Percentiles rank a stretch among this genome's conserved stretches.
These are phyloP conservation scores for Mesocricetus auratus DNA, from an alignment of 2,113 vertebrate species.

Conservation along the genomic window DNA sequence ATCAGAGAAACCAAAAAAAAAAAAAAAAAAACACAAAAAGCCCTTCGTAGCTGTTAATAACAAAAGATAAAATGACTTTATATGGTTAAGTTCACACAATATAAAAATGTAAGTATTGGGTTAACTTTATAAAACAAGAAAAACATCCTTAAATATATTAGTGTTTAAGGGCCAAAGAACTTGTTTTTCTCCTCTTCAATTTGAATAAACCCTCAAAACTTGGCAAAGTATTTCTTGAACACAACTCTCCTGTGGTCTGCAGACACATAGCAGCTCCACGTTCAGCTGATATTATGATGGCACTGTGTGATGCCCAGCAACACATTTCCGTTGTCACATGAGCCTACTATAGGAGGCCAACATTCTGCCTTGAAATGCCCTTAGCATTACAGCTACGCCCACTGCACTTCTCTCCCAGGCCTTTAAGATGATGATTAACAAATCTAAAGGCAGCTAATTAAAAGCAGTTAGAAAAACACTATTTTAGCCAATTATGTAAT, in stretches of 20 bases:
- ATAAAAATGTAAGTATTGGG: constrained; percentile 53
- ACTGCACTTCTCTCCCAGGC: constrained; percentile 10
- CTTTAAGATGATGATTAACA: constrained; percentile 56
- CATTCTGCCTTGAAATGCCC: constrained; percentile 50
- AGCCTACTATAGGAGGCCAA: constrained; percentile 34
- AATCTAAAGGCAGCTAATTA: constrained; percentile 42
- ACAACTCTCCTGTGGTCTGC: constrained; percentile 32
- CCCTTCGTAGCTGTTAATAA: constrained; percentile 71
- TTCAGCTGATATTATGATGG: constrained; percentile 46
- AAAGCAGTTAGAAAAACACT: constrained; percentile 31
- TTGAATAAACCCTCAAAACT: constrained; percentile 49
- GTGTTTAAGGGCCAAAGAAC: neutral
- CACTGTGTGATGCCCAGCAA: constrained; percentile 35
- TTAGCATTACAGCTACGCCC: neutral
- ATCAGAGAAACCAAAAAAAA: constrained; percentile 36
- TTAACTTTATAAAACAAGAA: constrained; percentile 57
- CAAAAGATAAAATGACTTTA: constrained; percentile 57
- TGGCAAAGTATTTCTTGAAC: constrained; percentile 48
- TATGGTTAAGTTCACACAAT: constrained; percentile 52
- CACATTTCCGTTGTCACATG: constrained; percentile 43
- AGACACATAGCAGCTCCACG: neutral
- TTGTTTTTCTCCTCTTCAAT: constrained; percentile 56
- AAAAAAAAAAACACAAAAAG: too few relatives aligned
- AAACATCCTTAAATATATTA: constrained; percentile 70
- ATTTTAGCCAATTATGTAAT: neutral